Percentiles rank a stretch among this genome's conserved stretches.
Evolutionary conservation across 1,140 invertebrate genomes (phyloP).

Genomic region (Papilio xuthus): DNA sequence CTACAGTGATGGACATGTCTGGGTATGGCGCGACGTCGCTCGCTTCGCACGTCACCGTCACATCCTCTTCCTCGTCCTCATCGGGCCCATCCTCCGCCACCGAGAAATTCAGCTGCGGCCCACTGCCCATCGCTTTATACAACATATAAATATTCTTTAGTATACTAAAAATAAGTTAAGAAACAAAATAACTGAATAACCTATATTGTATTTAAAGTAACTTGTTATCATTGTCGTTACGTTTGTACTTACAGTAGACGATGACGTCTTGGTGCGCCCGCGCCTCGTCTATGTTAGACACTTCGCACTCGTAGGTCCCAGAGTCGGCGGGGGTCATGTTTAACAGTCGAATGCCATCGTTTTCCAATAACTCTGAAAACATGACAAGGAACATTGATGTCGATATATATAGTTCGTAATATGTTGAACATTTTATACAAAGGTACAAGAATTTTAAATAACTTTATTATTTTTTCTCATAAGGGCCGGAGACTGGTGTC

Average conservation of each 20-base stretch:
- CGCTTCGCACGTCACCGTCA: constrained; percentile 57
- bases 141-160: not conserved
- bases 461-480: too few species aligned
- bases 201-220: too few species aligned
- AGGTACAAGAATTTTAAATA: too few species aligned
- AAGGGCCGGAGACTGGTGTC: too few species aligned
- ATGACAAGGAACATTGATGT: not conserved
- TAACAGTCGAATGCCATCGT: constrained; percentile 58
- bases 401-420: too few species aligned
- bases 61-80: constrained; percentile 51
- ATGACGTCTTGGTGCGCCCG: constrained; percentile 55
- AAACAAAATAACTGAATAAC: too few species aligned
- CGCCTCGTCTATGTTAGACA: constrained; percentile 58
- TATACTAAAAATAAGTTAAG: too few species aligned
- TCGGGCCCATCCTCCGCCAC: constrained; percentile 49
- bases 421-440: too few species aligned
- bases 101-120: constrained; percentile 57
- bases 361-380: constrained; percentile 56
- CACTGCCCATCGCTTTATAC: constrained; percentile 59
- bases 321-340: constrained; percentile 57
- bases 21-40: constrained; percentile 59
- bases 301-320: constrained; percentile 68
- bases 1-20: constrained; percentile 53
- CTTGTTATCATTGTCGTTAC: not conserved
- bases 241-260: constrained; percentile 60